Conservation (phyloP, 2,888 invertebrate species). For the Eutolmus rufibarbis region DNA sequence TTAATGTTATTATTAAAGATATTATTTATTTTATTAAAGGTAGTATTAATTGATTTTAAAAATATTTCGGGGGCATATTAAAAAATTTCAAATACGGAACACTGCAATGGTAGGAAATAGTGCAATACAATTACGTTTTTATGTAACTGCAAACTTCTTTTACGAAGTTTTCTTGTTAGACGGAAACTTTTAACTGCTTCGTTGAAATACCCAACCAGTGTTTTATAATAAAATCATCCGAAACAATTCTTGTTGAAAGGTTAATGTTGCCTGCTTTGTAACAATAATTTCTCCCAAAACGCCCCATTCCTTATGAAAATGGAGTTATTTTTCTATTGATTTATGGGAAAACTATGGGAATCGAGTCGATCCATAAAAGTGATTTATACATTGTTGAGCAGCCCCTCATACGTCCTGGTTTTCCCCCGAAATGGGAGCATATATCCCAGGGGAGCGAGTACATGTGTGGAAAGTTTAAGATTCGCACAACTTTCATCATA, state of each 20-base stretch:
- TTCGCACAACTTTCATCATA: conserved; percentile 42
- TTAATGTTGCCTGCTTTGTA: background rate
- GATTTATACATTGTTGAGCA: conserved; percentile 7
- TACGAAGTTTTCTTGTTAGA: too few species aligned
- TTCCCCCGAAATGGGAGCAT: background rate
- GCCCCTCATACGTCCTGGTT: background rate
- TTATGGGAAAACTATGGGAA: conserved; percentile 33
- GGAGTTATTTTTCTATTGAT: conserved; percentile 32
- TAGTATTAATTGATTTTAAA: too few species aligned
- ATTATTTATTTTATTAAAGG: too few species aligned
- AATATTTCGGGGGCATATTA: too few species aligned
- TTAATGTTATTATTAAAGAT: too few species aligned
- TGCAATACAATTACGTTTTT: too few species aligned
- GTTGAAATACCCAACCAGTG: background rate
- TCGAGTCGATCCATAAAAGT: conserved; percentile 39
- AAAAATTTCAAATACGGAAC: too few species aligned
- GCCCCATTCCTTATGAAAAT: background rate
- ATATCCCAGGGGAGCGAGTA: conserved; percentile 22
- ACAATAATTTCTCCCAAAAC: background rate
- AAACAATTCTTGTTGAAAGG: background rate
- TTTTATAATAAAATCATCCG: background rate
- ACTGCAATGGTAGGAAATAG: too few species aligned
- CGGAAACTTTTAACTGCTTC: background rate
- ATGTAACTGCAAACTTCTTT: too few species aligned
- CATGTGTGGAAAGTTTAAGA: conserved; percentile 42